Percentiles rank a stretch among this genome's conserved stretches.
Evolutionary conservation across 2,888 invertebrate genomes (phyloP).

Genomic region (Dorcus parallelipipedus): DNA sequence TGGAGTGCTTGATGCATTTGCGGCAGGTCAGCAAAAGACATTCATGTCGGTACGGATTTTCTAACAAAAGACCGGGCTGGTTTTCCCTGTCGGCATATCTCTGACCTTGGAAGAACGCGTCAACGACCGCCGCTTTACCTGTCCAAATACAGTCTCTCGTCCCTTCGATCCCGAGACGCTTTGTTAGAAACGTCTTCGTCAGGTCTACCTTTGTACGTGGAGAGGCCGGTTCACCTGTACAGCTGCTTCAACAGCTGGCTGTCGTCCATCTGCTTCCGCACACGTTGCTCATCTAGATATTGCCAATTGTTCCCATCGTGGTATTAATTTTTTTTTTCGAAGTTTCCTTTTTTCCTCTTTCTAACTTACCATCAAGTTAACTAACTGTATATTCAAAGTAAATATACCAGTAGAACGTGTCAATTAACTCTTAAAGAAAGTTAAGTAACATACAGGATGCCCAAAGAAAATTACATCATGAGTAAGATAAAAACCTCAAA

Average conservation of each 20-base stretch:
- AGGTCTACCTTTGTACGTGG: slow-evolving; percentile 22
- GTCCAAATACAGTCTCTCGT: slow-evolving; percentile 30
- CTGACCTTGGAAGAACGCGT: slow-evolving; percentile 35
- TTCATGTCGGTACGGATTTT: not conserved
- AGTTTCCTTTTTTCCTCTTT: no score
- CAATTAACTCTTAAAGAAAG: no score
- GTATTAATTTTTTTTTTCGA: not conserved
- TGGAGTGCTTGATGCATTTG: no score
- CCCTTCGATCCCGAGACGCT: slow-evolving; percentile 19
- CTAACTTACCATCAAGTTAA: no score
- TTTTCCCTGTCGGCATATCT: slow-evolving; percentile 11
- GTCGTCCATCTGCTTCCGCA: slow-evolving; percentile 45
- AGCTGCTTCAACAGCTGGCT: slow-evolving; percentile 39
- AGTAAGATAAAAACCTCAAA: no score
- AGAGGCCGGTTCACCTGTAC: slow-evolving; percentile 18
- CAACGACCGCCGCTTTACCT: slow-evolving; percentile 36
- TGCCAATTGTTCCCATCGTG: slow-evolving; percentile 14
- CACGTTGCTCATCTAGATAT: slow-evolving; percentile 25
- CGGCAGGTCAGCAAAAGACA: no score
- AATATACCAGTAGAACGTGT: no score
- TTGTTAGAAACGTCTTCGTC: slow-evolving; percentile 25
- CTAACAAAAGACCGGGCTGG: no score
- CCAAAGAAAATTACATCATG: no score
- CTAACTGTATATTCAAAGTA: no score
- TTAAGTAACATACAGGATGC: no score